Evolutionary conservation across 2,113 vertebrate genomes (phyloP).

Genomic region (Dicerorhinus sumatrensis): DNA sequence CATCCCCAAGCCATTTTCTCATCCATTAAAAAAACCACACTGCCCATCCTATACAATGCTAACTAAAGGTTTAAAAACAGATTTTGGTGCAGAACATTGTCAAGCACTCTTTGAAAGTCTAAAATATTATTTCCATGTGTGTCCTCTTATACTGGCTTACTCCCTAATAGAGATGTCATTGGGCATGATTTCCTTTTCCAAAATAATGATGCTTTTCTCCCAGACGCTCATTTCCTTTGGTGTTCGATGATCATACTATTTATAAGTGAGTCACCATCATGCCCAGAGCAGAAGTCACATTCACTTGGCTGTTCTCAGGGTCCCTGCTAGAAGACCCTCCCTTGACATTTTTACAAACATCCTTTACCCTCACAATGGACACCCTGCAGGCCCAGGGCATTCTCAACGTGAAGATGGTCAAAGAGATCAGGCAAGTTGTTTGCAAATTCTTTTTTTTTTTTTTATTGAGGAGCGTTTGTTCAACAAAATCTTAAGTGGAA

Average conservation of each 20-base stretch:
- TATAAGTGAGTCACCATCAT: background rate
- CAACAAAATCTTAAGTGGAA: background rate
- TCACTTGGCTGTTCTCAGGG: background rate
- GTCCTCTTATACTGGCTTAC: background rate
- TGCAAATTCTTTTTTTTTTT: background rate
- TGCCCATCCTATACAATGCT: background rate
- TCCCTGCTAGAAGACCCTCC: background rate
- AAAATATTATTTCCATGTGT: background rate
- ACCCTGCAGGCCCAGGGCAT: background rate
- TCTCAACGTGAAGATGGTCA: background rate
- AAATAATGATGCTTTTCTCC: background rate
- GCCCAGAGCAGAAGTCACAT: background rate
- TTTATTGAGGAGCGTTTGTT: background rate
- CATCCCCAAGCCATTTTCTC: background rate
- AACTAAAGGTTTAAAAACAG: constrained; percentile 18
- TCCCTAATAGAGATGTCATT: background rate
- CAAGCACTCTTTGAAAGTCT: constrained; percentile 20
- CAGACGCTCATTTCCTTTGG: background rate
- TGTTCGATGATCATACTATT: background rate
- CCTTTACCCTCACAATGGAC: background rate
- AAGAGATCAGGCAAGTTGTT: background rate
- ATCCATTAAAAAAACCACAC: background rate
- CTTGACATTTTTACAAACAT: background rate
- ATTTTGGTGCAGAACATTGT: background rate
- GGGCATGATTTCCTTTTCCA: background rate